These are phyloP conservation scores for Dysidea cf. avara DNA, from an alignment of 37 sponge, comb jelly and placozoan species.

Conservation along the genomic window DNA sequence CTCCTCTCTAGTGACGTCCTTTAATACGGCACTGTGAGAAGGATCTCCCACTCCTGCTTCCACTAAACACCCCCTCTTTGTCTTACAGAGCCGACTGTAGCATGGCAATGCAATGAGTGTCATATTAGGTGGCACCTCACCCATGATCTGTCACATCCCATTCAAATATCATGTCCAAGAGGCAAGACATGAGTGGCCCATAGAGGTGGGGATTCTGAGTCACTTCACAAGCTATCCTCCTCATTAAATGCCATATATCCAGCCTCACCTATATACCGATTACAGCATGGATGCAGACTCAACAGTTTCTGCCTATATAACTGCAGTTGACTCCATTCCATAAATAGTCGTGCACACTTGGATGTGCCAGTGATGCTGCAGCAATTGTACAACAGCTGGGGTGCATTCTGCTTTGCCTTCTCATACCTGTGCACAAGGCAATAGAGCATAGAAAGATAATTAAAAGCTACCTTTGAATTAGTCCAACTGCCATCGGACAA, in stretches of 20 bases:
- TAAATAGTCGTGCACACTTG: too few species aligned
- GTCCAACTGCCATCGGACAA: constrained; percentile 37
- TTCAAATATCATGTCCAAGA: constrained; percentile 43
- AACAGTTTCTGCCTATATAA: too few species aligned
- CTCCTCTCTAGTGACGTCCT: constrained; percentile 34
- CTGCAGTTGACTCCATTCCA: too few species aligned
- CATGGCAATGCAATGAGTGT: too few species aligned
- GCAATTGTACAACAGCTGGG: constrained; percentile 35
- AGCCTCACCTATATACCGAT: too few species aligned
- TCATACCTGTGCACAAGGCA: constrained; percentile 24
- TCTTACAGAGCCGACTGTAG: not conserved
- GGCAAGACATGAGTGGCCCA: constrained; percentile 30
- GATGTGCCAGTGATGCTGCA: constrained; percentile 2
- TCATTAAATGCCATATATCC: constrained; percentile 56
- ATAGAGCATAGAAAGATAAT: too few species aligned
- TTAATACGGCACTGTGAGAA: constrained; percentile 12
- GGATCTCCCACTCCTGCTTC: constrained; percentile 33
- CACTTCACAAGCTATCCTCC: constrained; percentile 28
- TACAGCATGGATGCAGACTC: too few species aligned
- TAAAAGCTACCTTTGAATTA: too few species aligned
- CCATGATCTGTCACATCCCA: constrained; percentile 31
- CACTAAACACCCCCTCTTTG: too few species aligned
- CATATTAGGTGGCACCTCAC: too few species aligned
- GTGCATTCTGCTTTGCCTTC: not conserved
- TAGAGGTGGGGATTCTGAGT: constrained; percentile 39